Evolutionary conservation across 2,888 invertebrate species (phyloP), one percentile per base, ranked within the genome.

Genomic region (Tortricodes alternella): DNA sequence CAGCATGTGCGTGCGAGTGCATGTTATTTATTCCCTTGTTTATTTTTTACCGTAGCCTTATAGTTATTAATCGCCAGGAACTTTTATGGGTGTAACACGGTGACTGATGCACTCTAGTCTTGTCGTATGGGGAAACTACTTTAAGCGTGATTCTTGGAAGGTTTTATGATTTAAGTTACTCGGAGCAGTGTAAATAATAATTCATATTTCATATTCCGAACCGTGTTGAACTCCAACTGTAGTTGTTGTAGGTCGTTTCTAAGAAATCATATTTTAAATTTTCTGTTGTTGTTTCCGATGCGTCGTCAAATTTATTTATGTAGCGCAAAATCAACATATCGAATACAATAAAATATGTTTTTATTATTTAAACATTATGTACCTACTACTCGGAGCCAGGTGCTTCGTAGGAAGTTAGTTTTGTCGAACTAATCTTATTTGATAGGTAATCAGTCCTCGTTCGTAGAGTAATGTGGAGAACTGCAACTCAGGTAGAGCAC

Each of bases 61-160:
- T 78, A 69, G 73, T 76, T 77, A 78, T 78, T 73, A 69, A 68
- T 65, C 65, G 74, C 51, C 64, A 66, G 70, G 62, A 67, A 74
- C 63, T 67, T 80, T 81, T 80, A 84, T 80, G 76, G 63, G 66
- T 65, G 62, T 63, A 56, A 59, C 58, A 62, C 69, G 73, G 66
- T 76, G 82, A 81, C 70, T 74, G 78, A 81, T 70, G 64, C 60
- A 64, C 62, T 53, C 16, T 39, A 53, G 53, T 23, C 37, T 16
- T n/a, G 46, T 39, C 53, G 32, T 53, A 46, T 35, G 37, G 32
- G 46, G 37, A 16, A 29, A 32, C 29, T 32, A 24, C 24, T 43
- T 21, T 27, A 24, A 18, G n/a, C 29, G 15, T 13, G 16, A 24
- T 53, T 48, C 38, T 19, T 15, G 19, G 46, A 41, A 53, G 32